A percentile compares a stretch with the other conserved stretches of the same genome.
phyloP scores from a whole-genome alignment of 2,888 invertebrate species.

The Lasioglossum zephyrum region DNA sequence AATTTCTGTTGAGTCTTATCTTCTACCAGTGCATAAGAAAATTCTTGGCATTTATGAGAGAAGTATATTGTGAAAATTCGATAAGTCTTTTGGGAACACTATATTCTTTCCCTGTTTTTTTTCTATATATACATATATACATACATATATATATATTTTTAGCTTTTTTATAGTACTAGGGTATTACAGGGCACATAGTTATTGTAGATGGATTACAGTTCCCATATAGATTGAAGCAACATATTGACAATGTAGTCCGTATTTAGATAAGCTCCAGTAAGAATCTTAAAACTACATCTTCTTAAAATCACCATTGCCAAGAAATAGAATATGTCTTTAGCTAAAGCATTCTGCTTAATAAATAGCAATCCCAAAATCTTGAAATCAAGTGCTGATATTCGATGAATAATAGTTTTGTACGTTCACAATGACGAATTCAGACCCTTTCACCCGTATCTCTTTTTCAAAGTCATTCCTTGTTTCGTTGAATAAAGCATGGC shows the following conservation, averaged over 20 bases:
- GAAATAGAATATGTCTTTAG: constrained; percentile 68
- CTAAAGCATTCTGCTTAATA: constrained; percentile 70
- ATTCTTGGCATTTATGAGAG: constrained; percentile 72
- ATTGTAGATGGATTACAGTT: constrained; percentile 56
- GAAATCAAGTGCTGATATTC: constrained; percentile 70
- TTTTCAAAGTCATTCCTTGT: constrained; percentile 74
- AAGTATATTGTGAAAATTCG: constrained; percentile 68
- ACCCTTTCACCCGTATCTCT: constrained; percentile 70
- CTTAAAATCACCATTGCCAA: constrained; percentile 71
- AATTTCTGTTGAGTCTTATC: constrained; percentile 73
- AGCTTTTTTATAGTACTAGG: constrained; percentile 64
- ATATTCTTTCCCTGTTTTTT: constrained; percentile 57
- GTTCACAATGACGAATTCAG: constrained; percentile 69
- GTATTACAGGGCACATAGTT: constrained; percentile 67
- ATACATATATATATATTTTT: constrained; percentile 37
- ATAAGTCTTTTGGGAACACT: constrained; percentile 69
- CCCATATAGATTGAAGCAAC: constrained; percentile 68
- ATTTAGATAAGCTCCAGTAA: constrained; percentile 70
- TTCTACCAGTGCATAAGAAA: constrained; percentile 72
- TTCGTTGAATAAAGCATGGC: constrained; percentile 72
- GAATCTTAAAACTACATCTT: constrained; percentile 75
- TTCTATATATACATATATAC: constrained; percentile 43
- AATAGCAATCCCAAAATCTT: constrained; percentile 76
- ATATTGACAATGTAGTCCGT: constrained; percentile 65
- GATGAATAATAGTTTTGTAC: constrained; percentile 70